Evolutionary conservation across 2,113 vertebrate genomes (phyloP).

Genomic region (Gorsachius goisagi): DNA sequence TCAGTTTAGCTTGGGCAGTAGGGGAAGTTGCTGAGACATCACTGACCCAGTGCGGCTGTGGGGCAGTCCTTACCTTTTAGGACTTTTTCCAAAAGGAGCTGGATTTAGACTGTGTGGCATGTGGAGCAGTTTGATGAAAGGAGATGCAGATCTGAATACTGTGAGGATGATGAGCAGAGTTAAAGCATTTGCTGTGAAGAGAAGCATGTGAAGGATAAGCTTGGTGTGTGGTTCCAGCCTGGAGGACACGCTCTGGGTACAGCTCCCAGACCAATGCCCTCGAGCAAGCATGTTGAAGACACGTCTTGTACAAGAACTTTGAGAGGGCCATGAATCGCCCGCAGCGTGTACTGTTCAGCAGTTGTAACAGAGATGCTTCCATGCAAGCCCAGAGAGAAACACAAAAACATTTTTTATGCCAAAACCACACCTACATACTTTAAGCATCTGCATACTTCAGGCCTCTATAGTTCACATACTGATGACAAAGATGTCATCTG

Average conservation of each 20-base stretch:
- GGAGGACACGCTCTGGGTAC: not conserved
- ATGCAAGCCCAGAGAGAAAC: not conserved
- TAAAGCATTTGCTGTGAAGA: not conserved
- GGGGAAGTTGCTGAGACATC: not conserved
- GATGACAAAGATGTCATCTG: not conserved
- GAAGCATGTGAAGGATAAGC: not conserved
- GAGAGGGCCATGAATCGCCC: not conserved
- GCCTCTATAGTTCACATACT: not conserved
- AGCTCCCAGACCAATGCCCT: not conserved
- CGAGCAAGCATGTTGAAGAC: not conserved
- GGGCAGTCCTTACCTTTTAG: not conserved
- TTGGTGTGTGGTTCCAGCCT: not conserved
- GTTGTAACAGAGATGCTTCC: not conserved
- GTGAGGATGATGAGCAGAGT: not conserved
- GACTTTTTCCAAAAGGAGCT: not conserved
- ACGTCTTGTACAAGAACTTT: not conserved
- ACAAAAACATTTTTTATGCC: not conserved
- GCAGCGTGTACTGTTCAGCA: not conserved
- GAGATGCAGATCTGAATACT: not conserved
- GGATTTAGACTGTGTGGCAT: not conserved
- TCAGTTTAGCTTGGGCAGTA: not conserved
- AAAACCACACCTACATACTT: not conserved
- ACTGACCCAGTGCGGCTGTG: not conserved
- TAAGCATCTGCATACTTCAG: not conserved
- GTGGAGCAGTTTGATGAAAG: not conserved